Evolutionary conservation across 1,140 invertebrate species (phyloP).

Genomic region (Halyomorpha halys): DNA sequence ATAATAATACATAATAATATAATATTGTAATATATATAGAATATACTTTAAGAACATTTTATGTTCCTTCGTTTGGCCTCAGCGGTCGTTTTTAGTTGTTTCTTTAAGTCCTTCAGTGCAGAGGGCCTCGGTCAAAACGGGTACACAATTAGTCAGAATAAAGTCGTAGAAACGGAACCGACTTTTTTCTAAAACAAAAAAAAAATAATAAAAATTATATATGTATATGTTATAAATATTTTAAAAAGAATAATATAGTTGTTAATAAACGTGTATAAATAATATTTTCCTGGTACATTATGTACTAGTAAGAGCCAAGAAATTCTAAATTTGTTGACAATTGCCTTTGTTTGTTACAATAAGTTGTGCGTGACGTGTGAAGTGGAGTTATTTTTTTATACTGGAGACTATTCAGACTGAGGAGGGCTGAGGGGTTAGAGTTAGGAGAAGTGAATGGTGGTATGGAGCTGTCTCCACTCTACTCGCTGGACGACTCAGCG

Average conservation of each 20-base stretch:
- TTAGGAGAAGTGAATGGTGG: background rate
- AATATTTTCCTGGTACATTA: slow-evolving; percentile 14
- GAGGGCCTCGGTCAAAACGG: slow-evolving; percentile 29
- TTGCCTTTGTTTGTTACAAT: slow-evolving; percentile 15
- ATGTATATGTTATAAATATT: background rate
- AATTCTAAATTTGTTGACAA: slow-evolving; percentile 15
- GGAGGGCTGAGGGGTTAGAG: background rate
- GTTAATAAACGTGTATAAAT: slow-evolving; percentile 20
- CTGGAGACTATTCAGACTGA: background rate
- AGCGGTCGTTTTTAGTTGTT: slow-evolving; percentile 23
- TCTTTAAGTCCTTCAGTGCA: slow-evolving; percentile 27
- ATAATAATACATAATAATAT: slow-evolving; percentile 8
- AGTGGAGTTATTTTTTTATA: slow-evolving; percentile 1
- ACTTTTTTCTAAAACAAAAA: slow-evolving; percentile 21
- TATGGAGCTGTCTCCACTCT: slow-evolving; percentile 20
- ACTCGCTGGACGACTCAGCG: slow-evolving; percentile 19
- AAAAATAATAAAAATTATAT: slow-evolving; percentile 10
- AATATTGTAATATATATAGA: background rate
- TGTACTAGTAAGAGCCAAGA: background rate
- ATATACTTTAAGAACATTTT: slow-evolving; percentile 10
- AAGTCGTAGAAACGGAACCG: slow-evolving; percentile 11
- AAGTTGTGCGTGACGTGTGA: background rate
- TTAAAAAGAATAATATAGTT: slow-evolving; percentile 15
- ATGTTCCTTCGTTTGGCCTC: slow-evolving; percentile 5
- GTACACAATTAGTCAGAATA: slow-evolving; percentile 24